phyloP scores from a whole-genome alignment of 1,140 invertebrate species.

The Phenacoccus solenopsis region DNA sequence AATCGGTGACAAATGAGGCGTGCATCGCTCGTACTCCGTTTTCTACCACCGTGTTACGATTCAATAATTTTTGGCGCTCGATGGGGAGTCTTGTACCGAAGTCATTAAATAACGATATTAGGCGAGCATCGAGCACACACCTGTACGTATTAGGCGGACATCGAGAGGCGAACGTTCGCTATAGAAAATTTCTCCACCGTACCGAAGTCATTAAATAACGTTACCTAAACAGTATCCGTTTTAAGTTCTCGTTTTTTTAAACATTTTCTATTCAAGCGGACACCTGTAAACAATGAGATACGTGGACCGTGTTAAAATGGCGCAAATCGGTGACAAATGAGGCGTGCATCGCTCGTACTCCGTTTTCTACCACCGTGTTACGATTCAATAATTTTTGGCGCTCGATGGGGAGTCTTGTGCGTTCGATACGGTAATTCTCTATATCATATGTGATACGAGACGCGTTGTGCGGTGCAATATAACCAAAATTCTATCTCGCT shows the following conservation, averaged over 20 bases:
- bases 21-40: neutral
- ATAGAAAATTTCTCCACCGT: too few species aligned
- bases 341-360: neutral
- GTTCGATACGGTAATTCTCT: conserved; percentile 1
- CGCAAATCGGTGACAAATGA: conserved; percentile 17
- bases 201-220: neutral
- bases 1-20: conserved; percentile 13
- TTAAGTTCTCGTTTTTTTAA: neutral
- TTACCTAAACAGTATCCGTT: neutral
- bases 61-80: conserved; percentile 15
- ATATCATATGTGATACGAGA: neutral
- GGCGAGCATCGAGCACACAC: too few species aligned
- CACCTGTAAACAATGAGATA: conserved; percentile 10
- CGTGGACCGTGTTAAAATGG: conserved; percentile 5
- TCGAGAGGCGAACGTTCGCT: too few species aligned
- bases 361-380: neutral
- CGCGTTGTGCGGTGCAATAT: neutral
- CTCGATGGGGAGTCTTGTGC: neutral
- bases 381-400: conserved; percentile 17
- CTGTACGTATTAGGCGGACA: too few species aligned
- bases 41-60: neutral
- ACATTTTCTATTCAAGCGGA: neutral
- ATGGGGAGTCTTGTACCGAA: conserved; percentile 8
- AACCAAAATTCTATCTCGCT: too few species aligned
- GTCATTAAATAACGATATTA: too few species aligned